Percentiles rank a stretch among this genome's conserved stretches.
phyloP scores from a whole-genome alignment of 2,888 invertebrate species.

The Steinernema scapterisci region DNA sequence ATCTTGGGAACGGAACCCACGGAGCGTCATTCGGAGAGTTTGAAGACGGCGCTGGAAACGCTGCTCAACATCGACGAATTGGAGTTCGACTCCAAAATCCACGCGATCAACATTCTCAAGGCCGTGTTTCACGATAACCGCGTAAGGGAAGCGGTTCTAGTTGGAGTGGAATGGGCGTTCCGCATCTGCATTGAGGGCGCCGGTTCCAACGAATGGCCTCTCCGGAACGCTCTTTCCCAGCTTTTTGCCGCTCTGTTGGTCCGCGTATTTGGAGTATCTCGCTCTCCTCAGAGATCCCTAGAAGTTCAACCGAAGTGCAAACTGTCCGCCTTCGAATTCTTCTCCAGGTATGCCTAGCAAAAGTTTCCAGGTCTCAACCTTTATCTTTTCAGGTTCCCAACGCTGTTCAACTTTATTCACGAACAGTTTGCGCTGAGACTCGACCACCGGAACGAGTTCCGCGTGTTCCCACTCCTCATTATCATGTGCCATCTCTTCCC shows the following conservation, averaged over 20 bases:
- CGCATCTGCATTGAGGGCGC: constrained; percentile 42
- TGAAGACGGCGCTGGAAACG: constrained; percentile 29
- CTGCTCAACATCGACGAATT: constrained; percentile 45
- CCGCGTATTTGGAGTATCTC: constrained; percentile 41
- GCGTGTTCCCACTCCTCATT: constrained; percentile 48
- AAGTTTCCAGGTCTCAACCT: constrained; percentile 9
- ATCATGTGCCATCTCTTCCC: constrained; percentile 51
- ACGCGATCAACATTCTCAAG: constrained; percentile 84
- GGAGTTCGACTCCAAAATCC: constrained; percentile 69
- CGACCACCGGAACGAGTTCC: constrained; percentile 39
- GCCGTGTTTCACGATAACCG: constrained; percentile 80
- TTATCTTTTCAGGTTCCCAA: constrained; percentile 35
- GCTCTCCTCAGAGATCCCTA: constrained; percentile 38
- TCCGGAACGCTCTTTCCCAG: constrained; percentile 56
- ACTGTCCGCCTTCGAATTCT: constrained; percentile 55
- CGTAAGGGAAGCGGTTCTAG: constrained; percentile 75
- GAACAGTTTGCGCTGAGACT: constrained; percentile 28
- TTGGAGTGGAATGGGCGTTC: constrained; percentile 45
- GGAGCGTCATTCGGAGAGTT: constrained; percentile 17
- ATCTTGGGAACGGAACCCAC: constrained; percentile 54
- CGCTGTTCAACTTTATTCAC: constrained; percentile 36
- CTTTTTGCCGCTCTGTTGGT: constrained; percentile 42
- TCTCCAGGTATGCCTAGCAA: constrained; percentile 44
- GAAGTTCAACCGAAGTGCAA: constrained; percentile 48
- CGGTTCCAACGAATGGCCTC: constrained; percentile 52